phyloP scores from a whole-genome alignment of 2,888 invertebrate species.

The Strigamia transsilvanica region DNA sequence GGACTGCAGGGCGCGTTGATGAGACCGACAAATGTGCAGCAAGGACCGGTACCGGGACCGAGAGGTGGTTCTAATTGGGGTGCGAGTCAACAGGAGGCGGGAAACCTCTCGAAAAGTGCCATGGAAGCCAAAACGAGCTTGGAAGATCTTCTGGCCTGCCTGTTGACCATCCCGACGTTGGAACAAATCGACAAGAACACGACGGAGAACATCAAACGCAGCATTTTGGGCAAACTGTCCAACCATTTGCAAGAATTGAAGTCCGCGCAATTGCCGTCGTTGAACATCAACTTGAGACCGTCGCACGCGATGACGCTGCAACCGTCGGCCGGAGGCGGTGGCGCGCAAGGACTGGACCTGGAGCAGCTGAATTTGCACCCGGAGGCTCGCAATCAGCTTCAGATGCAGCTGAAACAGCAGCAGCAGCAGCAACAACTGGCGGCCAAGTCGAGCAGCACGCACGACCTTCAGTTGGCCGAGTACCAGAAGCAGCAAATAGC shows the following conservation, averaged over 20 bases:
- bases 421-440: not conserved
- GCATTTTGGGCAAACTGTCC: slow-evolving; percentile 1
- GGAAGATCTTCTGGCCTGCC: slow-evolving; percentile 8
- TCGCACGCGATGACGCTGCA: not conserved
- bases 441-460: not conserved
- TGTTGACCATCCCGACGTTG: not conserved
- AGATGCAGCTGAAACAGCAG: slow-evolving; percentile 23
- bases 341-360: not conserved
- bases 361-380: not conserved
- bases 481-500: slow-evolving; percentile 48
- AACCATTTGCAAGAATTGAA: not conserved
- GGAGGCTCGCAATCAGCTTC: not conserved
- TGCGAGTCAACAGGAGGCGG: not conserved
- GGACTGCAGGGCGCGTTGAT: not conserved
- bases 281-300: slow-evolving; percentile 15
- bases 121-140: slow-evolving; percentile 8
- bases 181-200: not conserved
- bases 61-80: not conserved
- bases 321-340: not conserved
- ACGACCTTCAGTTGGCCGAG: not conserved
- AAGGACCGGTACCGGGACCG: not conserved
- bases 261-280: not conserved
- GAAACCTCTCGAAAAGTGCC: not conserved
- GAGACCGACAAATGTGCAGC: not conserved
- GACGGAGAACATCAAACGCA: slow-evolving; percentile 1